Evolutionary conservation across 2,113 vertebrate genomes (phyloP).

Genomic region (Butorides virescens): DNA sequence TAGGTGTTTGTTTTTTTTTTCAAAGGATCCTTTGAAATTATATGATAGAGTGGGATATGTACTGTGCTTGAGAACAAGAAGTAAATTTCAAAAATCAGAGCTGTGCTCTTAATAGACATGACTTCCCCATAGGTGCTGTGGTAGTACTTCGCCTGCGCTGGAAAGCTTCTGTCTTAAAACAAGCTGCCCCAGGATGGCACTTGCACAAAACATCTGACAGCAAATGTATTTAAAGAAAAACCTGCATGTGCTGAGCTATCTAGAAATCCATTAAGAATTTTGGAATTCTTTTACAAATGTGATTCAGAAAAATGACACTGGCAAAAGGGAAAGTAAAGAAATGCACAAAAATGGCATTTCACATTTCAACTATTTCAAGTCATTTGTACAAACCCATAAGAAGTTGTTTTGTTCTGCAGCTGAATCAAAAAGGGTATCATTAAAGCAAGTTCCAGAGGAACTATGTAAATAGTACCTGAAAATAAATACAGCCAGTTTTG

Average conservation of each 20-base stretch:
- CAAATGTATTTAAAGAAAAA: conserved; percentile 24
- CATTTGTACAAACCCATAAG: not conserved
- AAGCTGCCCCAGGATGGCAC: not conserved
- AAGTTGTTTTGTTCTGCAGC: conserved; percentile 57
- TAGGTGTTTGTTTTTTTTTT: not conserved
- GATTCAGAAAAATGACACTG: not conserved
- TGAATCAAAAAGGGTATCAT: conserved; percentile 10
- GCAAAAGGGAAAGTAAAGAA: conserved; percentile 5
- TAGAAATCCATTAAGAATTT: not conserved
- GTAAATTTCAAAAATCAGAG: not conserved
- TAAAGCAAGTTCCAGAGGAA: conserved; percentile 5
- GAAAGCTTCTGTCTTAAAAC: not conserved
- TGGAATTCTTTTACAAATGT: conserved; percentile 1
- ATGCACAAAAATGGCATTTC: not conserved
- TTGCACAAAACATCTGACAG: not conserved
- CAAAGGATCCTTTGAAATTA: not conserved
- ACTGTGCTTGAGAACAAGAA: not conserved
- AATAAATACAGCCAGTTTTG: conserved; percentile 25
- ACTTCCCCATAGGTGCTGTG: not conserved
- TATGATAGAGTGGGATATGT: not conserved
- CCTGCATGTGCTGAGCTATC: not conserved
- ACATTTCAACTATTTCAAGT: not conserved
- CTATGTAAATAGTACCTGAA: conserved; percentile 24
- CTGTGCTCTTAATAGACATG: not conserved
- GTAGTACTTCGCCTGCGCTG: not conserved